These are phyloP conservation scores for Agrypnia vestita DNA, from an alignment of 1,140 invertebrate genomes.

Conservation along the genomic window DNA sequence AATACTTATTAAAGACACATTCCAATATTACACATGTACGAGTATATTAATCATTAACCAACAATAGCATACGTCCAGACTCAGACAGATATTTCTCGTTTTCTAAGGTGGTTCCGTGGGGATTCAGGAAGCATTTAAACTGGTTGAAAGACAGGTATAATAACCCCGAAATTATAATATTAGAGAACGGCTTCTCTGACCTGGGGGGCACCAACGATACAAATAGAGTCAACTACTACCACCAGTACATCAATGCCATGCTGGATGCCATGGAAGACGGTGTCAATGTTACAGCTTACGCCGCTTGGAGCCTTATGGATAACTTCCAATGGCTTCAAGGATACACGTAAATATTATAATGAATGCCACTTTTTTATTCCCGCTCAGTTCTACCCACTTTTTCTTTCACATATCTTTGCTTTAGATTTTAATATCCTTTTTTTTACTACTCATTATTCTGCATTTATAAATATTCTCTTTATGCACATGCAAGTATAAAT, in stretches of 20 bases:
- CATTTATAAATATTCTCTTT: no score
- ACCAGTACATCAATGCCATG: slow-evolving; percentile 76
- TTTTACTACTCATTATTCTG: no score
- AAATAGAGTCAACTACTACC: slow-evolving; percentile 67
- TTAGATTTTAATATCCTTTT: no score
- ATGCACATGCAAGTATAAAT: no score
- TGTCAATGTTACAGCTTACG: slow-evolving; percentile 79
- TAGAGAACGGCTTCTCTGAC: slow-evolving; percentile 78
- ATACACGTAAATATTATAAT: slow-evolving; percentile 69
- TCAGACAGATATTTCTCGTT: not conserved
- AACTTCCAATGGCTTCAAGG: slow-evolving; percentile 81
- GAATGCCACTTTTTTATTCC: no score
- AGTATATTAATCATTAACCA: no score
- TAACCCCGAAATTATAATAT: slow-evolving; percentile 76
- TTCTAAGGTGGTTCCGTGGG: slow-evolving; percentile 74
- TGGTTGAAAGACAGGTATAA: slow-evolving; percentile 78
- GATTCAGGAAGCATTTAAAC: slow-evolving; percentile 75
- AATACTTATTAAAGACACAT: no score
- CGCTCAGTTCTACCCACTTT: no score
- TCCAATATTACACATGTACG: no score
- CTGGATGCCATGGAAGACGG: slow-evolving; percentile 78
- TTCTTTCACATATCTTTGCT: not conserved
- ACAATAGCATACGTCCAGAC: not conserved
- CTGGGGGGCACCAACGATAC: slow-evolving; percentile 64
- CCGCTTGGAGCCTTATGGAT: slow-evolving; percentile 82